phyloP scores from a whole-genome alignment of 1,140 invertebrate genomes.

The Hypsibius dujardini region DNA sequence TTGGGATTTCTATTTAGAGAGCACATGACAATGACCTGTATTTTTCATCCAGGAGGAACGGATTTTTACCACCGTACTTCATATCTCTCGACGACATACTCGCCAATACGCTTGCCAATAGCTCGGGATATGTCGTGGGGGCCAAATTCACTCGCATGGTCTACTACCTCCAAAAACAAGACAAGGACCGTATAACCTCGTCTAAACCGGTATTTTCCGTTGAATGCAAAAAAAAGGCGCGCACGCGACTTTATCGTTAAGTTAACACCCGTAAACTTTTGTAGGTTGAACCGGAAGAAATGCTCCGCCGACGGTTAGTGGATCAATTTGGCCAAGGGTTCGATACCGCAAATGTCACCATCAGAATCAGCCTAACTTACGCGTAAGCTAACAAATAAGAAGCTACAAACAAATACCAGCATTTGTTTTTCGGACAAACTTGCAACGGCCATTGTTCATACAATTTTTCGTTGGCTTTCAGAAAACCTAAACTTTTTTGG shows the following conservation, averaged over 20 bases:
- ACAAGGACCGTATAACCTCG: neutral
- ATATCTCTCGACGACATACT: constrained; percentile 2
- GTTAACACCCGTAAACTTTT: no score
- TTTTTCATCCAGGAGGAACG: neutral
- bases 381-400: neutral
- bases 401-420: neutral
- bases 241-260: neutral
- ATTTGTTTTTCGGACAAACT: neutral
- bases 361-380: neutral
- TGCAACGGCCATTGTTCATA: neutral
- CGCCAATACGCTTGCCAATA: neutral
- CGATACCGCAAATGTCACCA: neutral
- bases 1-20: neutral
- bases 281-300: constrained; percentile 4
- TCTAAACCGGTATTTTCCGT: neutral
- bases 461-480: neutral
- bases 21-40: neutral
- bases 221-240: neutral
- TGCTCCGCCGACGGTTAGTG: neutral
- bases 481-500: no score
- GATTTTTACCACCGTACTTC: neutral
- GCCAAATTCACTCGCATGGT: constrained; percentile 1
- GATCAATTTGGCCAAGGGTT: neutral
- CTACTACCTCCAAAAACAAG: neutral
- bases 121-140: neutral